These are phyloP conservation scores for Sebastes vulpes DNA, from an alignment of 2,797 vertebrate genomes.

Conservation along the genomic window DNA sequence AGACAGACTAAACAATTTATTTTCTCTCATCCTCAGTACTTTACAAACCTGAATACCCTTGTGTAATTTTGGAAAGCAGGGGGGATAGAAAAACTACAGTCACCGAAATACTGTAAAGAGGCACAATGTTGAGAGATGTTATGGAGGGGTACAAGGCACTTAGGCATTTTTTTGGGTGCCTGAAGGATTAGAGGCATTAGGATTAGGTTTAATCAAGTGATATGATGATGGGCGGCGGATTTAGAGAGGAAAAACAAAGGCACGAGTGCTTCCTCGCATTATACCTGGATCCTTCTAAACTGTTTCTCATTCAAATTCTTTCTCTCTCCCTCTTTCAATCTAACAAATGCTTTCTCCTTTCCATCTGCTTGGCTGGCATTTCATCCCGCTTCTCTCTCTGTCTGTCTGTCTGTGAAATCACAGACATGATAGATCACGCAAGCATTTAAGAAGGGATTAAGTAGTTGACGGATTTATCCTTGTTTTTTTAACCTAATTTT, in stretches of 20 bases:
- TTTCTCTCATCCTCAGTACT: conserved; percentile 30
- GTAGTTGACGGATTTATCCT: conserved; percentile 64
- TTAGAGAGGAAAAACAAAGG: conserved; percentile 48
- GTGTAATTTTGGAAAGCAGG: conserved; percentile 11
- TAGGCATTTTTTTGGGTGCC: conserved; percentile 42
- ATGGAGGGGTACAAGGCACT: conserved; percentile 34
- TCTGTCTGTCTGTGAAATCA: conserved; percentile 49
- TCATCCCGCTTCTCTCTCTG: conserved; percentile 22
- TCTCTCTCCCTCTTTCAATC: conserved; percentile 37
- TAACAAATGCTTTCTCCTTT: conserved; percentile 50
- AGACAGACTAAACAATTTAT: conserved; percentile 31
- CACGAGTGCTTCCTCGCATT: conserved; percentile 14
- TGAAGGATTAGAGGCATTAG: conserved; percentile 67
- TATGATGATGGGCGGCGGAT: conserved; percentile 62
- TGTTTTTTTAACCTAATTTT: conserved; percentile 68
- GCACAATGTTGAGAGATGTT: conserved; percentile 44
- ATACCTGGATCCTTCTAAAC: conserved; percentile 46
- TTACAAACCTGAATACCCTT: conserved; percentile 25
- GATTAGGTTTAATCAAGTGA: conserved; percentile 75
- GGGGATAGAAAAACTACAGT: conserved; percentile 13
- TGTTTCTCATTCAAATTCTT: conserved; percentile 27
- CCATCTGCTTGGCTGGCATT: conserved; percentile 43
- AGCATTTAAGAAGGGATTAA: conserved; percentile 77
- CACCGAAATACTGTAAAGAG: background rate
- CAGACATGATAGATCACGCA: conserved; percentile 70